A percentile compares a stretch with the other conserved stretches of the same genome.
Evolutionary conservation across 2,888 invertebrate genomes (phyloP).

Genomic region (Smittia sp.): DNA sequence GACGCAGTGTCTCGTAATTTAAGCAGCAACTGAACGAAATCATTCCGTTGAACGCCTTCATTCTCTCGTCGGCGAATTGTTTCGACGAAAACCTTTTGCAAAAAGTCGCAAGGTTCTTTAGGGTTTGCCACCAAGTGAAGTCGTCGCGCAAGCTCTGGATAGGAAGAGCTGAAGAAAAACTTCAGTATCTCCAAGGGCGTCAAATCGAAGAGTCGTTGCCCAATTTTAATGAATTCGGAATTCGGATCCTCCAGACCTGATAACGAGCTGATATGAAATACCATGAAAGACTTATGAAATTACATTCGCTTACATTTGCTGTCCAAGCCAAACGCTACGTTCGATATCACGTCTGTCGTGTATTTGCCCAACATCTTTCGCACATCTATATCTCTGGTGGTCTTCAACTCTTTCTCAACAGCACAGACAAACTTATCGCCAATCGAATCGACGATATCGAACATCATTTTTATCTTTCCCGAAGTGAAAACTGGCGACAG

Average conservation of each 20-base stretch:
- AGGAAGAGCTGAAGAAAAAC: conserved; percentile 15
- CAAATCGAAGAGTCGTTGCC: neutral
- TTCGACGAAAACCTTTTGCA: neutral
- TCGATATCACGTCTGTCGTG: conserved; percentile 10
- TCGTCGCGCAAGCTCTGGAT: conserved; percentile 46
- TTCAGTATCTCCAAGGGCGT: neutral
- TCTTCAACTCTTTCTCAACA: neutral
- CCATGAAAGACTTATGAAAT: too few species aligned
- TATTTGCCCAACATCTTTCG: neutral
- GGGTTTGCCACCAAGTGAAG: neutral
- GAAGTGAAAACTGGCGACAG: conserved; percentile 9
- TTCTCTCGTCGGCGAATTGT: too few species aligned
- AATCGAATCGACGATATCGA: neutral
- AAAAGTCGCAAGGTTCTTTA: conserved; percentile 11
- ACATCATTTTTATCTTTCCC: conserved; percentile 16
- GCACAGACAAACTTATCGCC: neutral
- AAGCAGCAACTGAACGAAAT: neutral
- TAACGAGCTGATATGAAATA: too few species aligned
- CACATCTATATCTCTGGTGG: neutral
- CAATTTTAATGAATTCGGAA: conserved; percentile 15
- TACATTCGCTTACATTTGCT: too few species aligned
- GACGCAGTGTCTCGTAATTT: neutral
- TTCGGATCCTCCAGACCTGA: neutral
- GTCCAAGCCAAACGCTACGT: conserved; percentile 22
- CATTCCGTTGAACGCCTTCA: neutral